A percentile compares a stretch with the other conserved stretches of the same genome.
phyloP scores from a whole-genome alignment of 2,113 vertebrate genomes.

The Pseudorasbora parva region DNA sequence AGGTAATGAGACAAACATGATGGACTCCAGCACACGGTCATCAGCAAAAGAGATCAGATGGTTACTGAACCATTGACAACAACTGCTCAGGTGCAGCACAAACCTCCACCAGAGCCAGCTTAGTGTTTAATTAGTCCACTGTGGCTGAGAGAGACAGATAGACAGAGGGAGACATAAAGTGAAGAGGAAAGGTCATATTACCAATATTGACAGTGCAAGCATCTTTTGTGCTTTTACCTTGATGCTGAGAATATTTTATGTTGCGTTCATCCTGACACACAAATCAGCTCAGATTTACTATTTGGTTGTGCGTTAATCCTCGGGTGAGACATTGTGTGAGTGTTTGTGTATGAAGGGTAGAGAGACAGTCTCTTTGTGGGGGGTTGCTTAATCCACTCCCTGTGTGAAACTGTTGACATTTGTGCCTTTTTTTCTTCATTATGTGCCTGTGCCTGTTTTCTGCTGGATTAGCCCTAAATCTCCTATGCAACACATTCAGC shows the following conservation, averaged over 20 bases:
- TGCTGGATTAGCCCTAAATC: conserved; percentile 99
- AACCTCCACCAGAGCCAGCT: conserved; percentile 67
- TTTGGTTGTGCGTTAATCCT: conserved; percentile 77
- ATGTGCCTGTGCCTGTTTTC: conserved; percentile 99
- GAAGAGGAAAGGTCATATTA: conserved; percentile 10
- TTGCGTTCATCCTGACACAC: background rate
- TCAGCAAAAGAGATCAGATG: conserved; percentile 42
- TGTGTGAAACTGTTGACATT: conserved; percentile 99
- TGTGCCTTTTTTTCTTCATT: conserved; percentile 98
- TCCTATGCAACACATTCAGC: conserved; percentile 98
- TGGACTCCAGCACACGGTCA: conserved; percentile 27
- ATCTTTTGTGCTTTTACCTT: conserved; percentile 15
- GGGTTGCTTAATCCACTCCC: conserved; percentile 98
- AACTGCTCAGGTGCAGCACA: conserved; percentile 46
- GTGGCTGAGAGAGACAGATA: background rate
- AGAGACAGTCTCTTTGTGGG: conserved; percentile 45
- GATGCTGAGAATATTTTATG: background rate
- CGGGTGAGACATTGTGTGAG: conserved; percentile 79
- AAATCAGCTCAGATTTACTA: conserved; percentile 22
- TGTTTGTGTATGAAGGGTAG: conserved; percentile 37
- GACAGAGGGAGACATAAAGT: background rate
- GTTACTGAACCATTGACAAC: conserved; percentile 37
- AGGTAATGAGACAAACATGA: conserved; percentile 78
- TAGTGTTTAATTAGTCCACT: conserved; percentile 51
- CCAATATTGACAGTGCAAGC: conserved; percentile 4